Percentiles rank a stretch among this genome's conserved stretches.
Conservation (phyloP, 2,113 vertebrate genomes). For the Spheniscus mendiculus region DNA sequence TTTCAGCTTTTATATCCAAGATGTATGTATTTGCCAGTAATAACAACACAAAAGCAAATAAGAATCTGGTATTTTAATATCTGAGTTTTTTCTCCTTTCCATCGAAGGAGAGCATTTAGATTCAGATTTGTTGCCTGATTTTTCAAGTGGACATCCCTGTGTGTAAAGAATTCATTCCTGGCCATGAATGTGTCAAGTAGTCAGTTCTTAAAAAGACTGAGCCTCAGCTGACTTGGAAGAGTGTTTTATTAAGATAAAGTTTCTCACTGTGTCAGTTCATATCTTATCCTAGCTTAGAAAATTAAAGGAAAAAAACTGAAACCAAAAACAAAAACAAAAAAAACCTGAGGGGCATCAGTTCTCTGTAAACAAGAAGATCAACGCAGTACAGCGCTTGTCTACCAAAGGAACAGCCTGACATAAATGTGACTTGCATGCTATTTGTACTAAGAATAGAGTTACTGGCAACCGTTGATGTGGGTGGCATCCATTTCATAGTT, state of each 20-base stretch:
- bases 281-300: not conserved
- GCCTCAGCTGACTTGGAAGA: not conserved
- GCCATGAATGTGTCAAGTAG: not conserved
- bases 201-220: not conserved
- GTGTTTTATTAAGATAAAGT: not conserved
- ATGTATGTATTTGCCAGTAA: not conserved
- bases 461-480: conserved; percentile 8
- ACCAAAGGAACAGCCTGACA: not conserved
- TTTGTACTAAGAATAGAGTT: conserved; percentile 32
- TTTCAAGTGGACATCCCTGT: not conserved
- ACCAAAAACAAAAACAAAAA: not conserved
- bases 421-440: not conserved
- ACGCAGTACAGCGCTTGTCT: not conserved
- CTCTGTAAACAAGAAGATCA: not conserved
- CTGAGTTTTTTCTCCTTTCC: not conserved
- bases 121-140: not conserved
- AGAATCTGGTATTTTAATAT: not conserved
- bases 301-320: not conserved
- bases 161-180: not conserved
- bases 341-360: not conserved
- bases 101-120: not conserved
- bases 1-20: not conserved
- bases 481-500: not conserved
- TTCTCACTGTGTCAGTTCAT: not conserved
- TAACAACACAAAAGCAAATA: not conserved